phyloP scores from a whole-genome alignment of 2,113 vertebrate genomes.

The Gymnogyps californianus region DNA sequence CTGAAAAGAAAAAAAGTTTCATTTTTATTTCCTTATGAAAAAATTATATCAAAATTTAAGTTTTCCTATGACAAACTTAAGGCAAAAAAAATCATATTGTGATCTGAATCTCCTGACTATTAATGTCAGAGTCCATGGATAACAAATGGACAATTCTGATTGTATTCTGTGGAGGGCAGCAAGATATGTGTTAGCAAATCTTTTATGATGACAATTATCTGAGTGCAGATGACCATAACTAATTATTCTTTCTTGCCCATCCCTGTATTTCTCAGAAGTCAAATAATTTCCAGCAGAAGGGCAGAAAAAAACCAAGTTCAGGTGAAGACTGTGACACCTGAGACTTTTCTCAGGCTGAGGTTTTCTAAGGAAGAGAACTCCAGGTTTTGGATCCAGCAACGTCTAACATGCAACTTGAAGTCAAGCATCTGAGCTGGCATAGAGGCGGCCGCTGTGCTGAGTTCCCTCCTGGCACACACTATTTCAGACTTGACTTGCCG shows the following conservation, averaged over 20 bases:
- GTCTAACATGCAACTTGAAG: neutral
- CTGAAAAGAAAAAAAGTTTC: neutral
- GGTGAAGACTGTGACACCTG: neutral
- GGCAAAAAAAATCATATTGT: neutral
- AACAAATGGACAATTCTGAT: neutral
- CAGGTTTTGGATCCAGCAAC: neutral
- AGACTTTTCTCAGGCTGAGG: neutral
- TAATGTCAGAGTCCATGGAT: neutral
- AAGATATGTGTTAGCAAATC: neutral
- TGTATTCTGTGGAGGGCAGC: neutral
- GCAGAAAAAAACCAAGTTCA: neutral
- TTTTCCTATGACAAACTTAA: neutral
- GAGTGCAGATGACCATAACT: neutral
- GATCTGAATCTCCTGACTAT: neutral
- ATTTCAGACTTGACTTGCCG: neutral
- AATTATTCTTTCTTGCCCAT: neutral
- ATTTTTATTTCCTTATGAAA: neutral
- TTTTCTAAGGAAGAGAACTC: neutral
- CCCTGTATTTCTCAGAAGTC: neutral
- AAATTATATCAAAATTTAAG: neutral
- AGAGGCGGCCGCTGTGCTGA: neutral
- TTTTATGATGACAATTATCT: neutral
- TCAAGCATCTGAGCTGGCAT: neutral
- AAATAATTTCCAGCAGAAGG: neutral
- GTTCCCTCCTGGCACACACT: neutral